Base-by-base conservation (phyloP, 2,888 invertebrate genomes). In the Caenorhabditis sp. region DNA sequence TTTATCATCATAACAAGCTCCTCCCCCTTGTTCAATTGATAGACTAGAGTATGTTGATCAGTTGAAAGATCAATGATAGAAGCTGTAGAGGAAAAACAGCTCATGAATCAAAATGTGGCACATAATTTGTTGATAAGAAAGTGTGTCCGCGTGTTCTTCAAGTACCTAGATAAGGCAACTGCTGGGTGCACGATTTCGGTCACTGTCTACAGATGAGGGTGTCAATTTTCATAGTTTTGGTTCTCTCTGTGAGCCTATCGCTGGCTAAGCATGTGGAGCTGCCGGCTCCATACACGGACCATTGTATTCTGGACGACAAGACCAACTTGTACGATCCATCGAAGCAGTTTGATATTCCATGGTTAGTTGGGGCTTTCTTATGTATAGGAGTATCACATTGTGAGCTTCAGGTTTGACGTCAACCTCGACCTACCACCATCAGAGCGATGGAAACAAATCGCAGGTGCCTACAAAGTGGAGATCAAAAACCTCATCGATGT, bases 291-390 rank as follows among this genome's bases (percentile, higher is more conserved):
- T 90, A 74, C 82, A 73, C 80, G 56, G 90, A 90, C 70, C 85
- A 89, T 76, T 90, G 90, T 58, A 86, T 90, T 64, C 77, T 90
- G 49, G 85, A 90, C 51, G 87, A 90, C 64, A 85, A 85, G 35
- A 75, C 70, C 31, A 89, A 90, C 47, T 74, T 85, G 16, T 90
- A 90, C 80, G 85, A 90, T 75, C 87, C 89, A 22, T 72, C 59
- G 26, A 76, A 84, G 26, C 85, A 85, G 54, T 85, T 85, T 51
- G 85, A 82, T 56, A 86, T 90, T 38, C 89, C 87, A 7, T 89
- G 89, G 90, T 89, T 19, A 56, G 80, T 76, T 19, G 1, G 7
- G 61, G 22, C 12, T 38, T n/a, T n/a, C n/a, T n/a, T n/a, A n/a
- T n/a, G n/a, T n/a, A n/a, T n/a, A n/a, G n/a, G n/a, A n/a, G n/a